phyloP scores from a whole-genome alignment of 2,888 invertebrate genomes.

The Apodemia mormo region DNA sequence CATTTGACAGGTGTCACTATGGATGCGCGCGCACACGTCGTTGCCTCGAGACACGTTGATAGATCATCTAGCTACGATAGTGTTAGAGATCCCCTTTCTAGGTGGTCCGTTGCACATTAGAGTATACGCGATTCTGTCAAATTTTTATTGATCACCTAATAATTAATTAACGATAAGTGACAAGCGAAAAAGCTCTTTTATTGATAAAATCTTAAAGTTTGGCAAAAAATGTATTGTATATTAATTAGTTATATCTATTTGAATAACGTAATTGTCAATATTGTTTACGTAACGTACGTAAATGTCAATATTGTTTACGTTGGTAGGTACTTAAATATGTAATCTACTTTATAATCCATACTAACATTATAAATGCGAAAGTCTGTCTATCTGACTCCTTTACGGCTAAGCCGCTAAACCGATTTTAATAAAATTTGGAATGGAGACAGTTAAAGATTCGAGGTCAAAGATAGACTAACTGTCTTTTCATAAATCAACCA shows the following conservation, averaged over 20 bases:
- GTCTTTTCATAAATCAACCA: no score
- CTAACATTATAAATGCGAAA: no score
- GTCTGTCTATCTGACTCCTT: no score
- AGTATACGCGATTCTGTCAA: constrained; percentile 55
- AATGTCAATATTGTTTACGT: no score
- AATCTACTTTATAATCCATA: no score
- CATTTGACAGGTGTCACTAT: constrained; percentile 77
- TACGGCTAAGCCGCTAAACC: no score
- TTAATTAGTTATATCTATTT: background rate
- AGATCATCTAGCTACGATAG: constrained; percentile 75
- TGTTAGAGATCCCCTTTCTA: constrained; percentile 62
- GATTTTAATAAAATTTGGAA: no score
- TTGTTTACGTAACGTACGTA: no score
- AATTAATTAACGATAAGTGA: constrained; percentile 16
- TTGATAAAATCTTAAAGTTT: constrained; percentile 6
- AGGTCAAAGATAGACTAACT: no score
- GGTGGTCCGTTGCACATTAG: constrained; percentile 65
- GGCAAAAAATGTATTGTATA: background rate
- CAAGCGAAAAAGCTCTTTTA: constrained; percentile 14
- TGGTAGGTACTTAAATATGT: no score
- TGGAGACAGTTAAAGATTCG: no score
- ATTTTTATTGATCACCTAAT: constrained; percentile 41
- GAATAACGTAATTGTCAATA: background rate
- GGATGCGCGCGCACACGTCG: constrained; percentile 62
- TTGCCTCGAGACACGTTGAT: constrained; percentile 54